Base-by-base conservation (phyloP, 1,140 invertebrate genomes). In the Papilio dardanus region DNA sequence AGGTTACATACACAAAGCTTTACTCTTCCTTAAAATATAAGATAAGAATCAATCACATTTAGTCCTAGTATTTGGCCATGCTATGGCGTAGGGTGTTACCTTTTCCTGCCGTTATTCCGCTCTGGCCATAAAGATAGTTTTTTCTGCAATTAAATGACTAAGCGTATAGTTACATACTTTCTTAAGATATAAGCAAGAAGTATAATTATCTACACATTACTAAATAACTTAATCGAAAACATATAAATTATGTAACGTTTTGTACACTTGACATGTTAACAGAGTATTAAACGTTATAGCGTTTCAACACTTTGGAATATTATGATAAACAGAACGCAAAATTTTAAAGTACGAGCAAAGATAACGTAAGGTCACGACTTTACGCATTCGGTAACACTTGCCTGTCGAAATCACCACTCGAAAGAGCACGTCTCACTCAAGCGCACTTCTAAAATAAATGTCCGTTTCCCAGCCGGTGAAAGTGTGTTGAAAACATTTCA, bases 331-430 rank as follows among this genome's bases (percentile, higher is more conserved):
- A 30, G 24, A 73, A 69, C 42, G 71, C 71, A 33, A 73, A 73
- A 58, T 8, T 58, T 54, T 35, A n/a, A 50, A 50, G 28, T 71
- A 71, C 31, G 3, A 50, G 40, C 31, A 33, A 37, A 73, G 71
- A 73, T 73, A 73, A 73, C 40, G 42, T 12, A 28, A 2, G 16
- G 71, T 54, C 71, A 35, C 46, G 30, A 33, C 40, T 71, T 54
- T 73, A 33, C 46, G 71, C 71, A 54, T 31, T 73, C 33, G 12
- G 21, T n/a, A 68, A 73, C 71, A 58, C 69, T 71, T 71, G 21
- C 31, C 71, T 33, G 71, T 73, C n/a, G 71, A 73, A 58, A 58
- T 73, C 71, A 73, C 46, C 50, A 35, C 71, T 73, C 46, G 46
- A 58, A 35, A 12, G 4, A 42, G 8, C 50, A n/a, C n/a, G 46